phyloP scores from a whole-genome alignment of 2,113 vertebrate genomes.

The Haliaeetus leucogaster region DNA sequence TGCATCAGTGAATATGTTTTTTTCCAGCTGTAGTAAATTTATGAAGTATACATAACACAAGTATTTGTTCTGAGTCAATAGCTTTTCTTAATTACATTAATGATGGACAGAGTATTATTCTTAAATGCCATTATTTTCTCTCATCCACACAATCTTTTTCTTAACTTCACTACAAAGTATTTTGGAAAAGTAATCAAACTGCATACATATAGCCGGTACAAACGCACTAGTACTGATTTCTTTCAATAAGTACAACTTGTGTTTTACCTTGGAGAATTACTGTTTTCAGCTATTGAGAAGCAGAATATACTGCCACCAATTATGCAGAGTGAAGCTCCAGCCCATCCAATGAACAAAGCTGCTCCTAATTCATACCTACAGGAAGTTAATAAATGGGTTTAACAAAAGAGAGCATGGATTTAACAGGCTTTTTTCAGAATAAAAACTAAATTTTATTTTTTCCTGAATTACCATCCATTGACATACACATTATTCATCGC shows the following conservation, averaged over 20 bases:
- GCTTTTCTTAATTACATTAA: neutral
- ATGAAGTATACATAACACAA: neutral
- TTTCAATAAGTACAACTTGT: neutral
- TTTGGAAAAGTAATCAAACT: neutral
- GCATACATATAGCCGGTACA: neutral
- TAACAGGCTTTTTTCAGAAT: neutral
- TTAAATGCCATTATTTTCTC: neutral
- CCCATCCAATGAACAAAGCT: slow-evolving; percentile 93
- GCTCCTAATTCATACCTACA: slow-evolving; percentile 91
- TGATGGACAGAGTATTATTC: neutral
- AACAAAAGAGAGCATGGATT: neutral
- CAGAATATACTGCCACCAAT: slow-evolving; percentile 83
- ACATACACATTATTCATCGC: neutral
- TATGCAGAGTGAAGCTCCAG: slow-evolving; percentile 88
- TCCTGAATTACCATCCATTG: neutral
- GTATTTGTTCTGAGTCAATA: neutral
- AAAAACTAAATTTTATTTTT: neutral
- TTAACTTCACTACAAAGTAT: neutral
- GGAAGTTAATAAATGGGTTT: slow-evolving; percentile 23
- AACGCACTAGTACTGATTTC: neutral
- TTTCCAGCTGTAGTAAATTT: neutral
- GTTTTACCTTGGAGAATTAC: slow-evolving; percentile 75
- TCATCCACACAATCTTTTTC: neutral
- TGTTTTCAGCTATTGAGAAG: slow-evolving; percentile 77
- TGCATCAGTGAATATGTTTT: neutral